phyloP scores from a whole-genome alignment of 1,140 invertebrate genomes.

The Apis florea region DNA sequence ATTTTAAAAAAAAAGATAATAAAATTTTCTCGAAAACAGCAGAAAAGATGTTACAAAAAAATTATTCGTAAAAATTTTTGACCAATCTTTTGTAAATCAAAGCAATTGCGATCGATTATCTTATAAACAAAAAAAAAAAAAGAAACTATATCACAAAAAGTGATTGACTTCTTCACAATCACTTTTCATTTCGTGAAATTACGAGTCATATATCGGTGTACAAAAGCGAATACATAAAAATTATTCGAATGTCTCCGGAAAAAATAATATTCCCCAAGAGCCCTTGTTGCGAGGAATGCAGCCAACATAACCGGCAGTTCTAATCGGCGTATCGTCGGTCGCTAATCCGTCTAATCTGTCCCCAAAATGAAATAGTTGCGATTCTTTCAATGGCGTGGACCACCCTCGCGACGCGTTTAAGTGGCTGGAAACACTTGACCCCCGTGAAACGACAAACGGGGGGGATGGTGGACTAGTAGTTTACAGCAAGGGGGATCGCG shows the following conservation, averaged over 20 bases:
- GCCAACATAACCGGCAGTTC: conserved; percentile 28
- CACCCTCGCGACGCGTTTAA: conserved; percentile 43
- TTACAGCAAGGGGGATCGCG: conserved; percentile 53
- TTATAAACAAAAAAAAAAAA: no score
- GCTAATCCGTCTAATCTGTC: conserved; percentile 69
- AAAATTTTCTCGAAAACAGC: no score
- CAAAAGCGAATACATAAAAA: not conserved
- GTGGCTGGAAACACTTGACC: conserved; percentile 65
- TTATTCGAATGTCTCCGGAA: conserved; percentile 14
- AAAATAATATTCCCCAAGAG: conserved; percentile 53
- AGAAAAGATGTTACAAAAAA: no score
- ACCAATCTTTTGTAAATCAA: no score
- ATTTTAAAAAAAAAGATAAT: no score
- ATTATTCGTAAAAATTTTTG: no score
- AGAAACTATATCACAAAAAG: not conserved
- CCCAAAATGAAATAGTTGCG: conserved; percentile 69
- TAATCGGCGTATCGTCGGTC: conserved; percentile 57
- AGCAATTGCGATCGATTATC: no score
- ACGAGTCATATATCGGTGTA: not conserved
- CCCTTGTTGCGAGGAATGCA: conserved; percentile 23
- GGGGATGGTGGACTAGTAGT: conserved; percentile 50
- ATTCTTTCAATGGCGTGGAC: conserved; percentile 58
- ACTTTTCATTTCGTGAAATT: not conserved
- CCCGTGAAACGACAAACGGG: not conserved
- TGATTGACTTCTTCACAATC: no score